Conservation (phyloP, 2,888 invertebrate genomes). For the Furcula furcula region DNA sequence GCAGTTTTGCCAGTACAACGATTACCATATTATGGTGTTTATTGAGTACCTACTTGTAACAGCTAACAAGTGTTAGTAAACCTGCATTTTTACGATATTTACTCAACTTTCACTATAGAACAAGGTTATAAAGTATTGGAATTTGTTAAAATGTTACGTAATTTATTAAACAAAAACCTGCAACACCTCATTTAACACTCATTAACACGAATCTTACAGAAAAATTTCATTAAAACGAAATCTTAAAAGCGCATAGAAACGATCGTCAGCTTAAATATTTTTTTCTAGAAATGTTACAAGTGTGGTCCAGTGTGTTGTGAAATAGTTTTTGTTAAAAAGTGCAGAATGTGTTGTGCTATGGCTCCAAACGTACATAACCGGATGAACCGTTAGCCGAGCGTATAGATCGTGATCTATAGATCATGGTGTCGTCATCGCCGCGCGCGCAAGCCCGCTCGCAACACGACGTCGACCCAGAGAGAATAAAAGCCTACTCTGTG, state of each 20-base stretch:
- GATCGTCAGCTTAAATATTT: not conserved
- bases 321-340: conserved; percentile 13
- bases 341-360: conserved; percentile 25
- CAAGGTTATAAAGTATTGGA: too few relatives aligned
- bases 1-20: too few relatives aligned
- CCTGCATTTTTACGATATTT: too few relatives aligned
- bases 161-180: too few relatives aligned
- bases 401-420: conserved; percentile 67
- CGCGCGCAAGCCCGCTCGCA: conserved; percentile 72
- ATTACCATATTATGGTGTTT: too few relatives aligned
- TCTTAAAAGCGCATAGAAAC: not conserved
- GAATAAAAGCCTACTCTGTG: conserved; percentile 75
- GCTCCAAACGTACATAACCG: conserved; percentile 20
- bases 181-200: too few relatives aligned
- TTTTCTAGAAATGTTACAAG: not conserved
- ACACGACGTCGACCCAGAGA: conserved; percentile 74
- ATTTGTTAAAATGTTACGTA: too few relatives aligned
- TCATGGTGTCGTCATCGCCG: conserved; percentile 79
- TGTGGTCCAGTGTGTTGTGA: not conserved
- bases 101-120: too few relatives aligned
- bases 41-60: too few relatives aligned
- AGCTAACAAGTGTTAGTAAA: too few relatives aligned
- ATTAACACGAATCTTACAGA: too few relatives aligned
- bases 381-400: conserved; percentile 36
- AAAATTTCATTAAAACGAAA: not conserved